These are phyloP conservation scores for Chelonoidis abingdonii DNA, from an alignment of 2,113 vertebrate genomes.

Conservation along the genomic window DNA sequence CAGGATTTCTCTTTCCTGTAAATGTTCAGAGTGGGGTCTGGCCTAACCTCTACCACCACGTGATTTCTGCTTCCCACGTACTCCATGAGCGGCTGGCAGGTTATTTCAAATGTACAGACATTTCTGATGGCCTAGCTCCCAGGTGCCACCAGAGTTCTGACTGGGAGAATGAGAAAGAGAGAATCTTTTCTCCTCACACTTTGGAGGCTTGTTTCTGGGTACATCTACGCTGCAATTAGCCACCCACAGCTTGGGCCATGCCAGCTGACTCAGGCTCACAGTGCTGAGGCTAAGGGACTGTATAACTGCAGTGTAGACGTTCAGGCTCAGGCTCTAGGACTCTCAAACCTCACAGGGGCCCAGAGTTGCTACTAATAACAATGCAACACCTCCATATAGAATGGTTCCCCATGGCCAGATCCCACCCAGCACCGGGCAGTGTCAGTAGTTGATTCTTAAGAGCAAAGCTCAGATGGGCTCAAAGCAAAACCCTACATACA, in stretches of 20 bases:
- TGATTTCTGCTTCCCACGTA: background rate
- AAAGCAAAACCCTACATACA: accelerated
- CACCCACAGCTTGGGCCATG: background rate
- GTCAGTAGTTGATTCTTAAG: accelerated
- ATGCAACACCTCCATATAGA: accelerated
- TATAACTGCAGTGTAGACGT: background rate
- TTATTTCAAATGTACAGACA: accelerated
- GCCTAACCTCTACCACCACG: background rate
- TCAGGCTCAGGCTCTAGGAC: background rate
- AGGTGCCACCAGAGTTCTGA: background rate
- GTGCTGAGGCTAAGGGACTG: background rate
- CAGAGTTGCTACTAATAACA: background rate
- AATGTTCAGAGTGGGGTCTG: background rate
- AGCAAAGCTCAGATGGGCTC: background rate
- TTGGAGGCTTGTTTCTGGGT: background rate
- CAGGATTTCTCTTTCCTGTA: background rate
- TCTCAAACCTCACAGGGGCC: background rate
- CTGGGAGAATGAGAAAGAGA: background rate
- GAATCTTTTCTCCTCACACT: background rate
- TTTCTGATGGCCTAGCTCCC: background rate
- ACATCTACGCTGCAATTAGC: background rate
- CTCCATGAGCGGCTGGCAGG: background rate
- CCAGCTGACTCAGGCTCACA: background rate
- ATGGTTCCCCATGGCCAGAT: background rate
- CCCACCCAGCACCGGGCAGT: background rate